Base-by-base conservation (phyloP, 2,888 invertebrate species). In the Punctoribates punctum region DNA sequence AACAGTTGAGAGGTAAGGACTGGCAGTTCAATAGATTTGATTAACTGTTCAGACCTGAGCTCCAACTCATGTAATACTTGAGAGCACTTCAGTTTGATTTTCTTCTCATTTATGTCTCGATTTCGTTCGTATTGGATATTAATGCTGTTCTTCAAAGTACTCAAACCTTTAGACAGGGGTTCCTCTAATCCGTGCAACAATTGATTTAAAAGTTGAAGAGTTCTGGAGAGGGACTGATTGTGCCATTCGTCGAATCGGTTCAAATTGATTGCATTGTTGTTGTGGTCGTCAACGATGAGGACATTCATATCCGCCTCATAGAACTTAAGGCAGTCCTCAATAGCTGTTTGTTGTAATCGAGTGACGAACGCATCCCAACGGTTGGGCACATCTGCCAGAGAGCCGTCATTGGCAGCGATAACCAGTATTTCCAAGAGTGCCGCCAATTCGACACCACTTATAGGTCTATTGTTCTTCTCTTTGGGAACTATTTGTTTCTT, bases 341-440 rank as follows among this genome's bases (percentile, higher is more conserved):
- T 74, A 0, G 80, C 79, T 20, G 80, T 79, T 65, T 77, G 74
- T 65, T 80, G 76, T 46, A 80, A 60, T 23, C 77, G 74, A 29
- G 78, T 76, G 57, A 80, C 77, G 77, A 80, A 80, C 51, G 79
- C 62, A 74, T 78, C 77, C 80, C 80, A 80, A 42, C 80, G 78
- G 46, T 78, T 80, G 29, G 80, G 80, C 23, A 80, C 77, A 13
- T 80, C 78, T 15, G 79, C 78, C 25, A 80, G 67, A 9, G 80
- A 80, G 25, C 80, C 80, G 25, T 80, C 79, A 73, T 80, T 80
- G 13, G 80, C 80, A 6, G 80, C 80, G n/a, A 60, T 76, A 1
- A 80, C 80, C 13, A 80, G 72, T 46, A 80, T 74, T 65, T 77
- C 74, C 15, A 80, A 42, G 0, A 80, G 76, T 29, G 75, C 23